Evolutionary conservation across 2,113 vertebrate species (phyloP).

Genomic region (Shinisaurus crocodilurus): DNA sequence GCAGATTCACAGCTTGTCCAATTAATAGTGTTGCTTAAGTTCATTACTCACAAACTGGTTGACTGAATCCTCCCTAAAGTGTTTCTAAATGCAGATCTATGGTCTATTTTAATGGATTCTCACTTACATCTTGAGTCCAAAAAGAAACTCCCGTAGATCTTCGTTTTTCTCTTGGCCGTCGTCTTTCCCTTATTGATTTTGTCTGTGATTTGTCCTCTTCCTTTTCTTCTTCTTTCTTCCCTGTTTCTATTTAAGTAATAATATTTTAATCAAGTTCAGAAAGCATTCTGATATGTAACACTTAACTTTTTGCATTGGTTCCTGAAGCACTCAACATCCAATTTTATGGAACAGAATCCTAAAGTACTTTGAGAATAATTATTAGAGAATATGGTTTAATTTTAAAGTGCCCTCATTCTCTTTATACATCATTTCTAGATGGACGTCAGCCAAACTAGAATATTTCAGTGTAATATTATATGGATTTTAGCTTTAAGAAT

Average conservation of each 20-base stretch:
- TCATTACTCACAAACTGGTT: background rate
- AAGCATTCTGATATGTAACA: conserved; percentile 13
- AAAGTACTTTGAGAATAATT: conserved; percentile 27
- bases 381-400: background rate
- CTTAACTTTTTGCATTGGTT: conserved; percentile 22
- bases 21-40: background rate
- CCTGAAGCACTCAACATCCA: background rate
- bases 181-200: conserved; percentile 94
- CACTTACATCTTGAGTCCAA: conserved; percentile 92
- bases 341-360: background rate
- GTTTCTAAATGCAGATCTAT: background rate
- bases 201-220: conserved; percentile 96
- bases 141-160: conserved; percentile 94
- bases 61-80: background rate
- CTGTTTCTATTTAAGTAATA: conserved; percentile 80
- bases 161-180: conserved; percentile 95
- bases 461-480: background rate
- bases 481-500: background rate
- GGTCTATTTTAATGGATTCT: conserved; percentile 11
- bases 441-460: conserved; percentile 8
- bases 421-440: background rate
- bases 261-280: conserved; percentile 37
- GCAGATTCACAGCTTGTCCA: background rate
- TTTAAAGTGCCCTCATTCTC: background rate
- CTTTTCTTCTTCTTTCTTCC: conserved; percentile 93